Conservation (phyloP, 2,797 vertebrate species). For the Ctenopoma kingsleyae region DNA sequence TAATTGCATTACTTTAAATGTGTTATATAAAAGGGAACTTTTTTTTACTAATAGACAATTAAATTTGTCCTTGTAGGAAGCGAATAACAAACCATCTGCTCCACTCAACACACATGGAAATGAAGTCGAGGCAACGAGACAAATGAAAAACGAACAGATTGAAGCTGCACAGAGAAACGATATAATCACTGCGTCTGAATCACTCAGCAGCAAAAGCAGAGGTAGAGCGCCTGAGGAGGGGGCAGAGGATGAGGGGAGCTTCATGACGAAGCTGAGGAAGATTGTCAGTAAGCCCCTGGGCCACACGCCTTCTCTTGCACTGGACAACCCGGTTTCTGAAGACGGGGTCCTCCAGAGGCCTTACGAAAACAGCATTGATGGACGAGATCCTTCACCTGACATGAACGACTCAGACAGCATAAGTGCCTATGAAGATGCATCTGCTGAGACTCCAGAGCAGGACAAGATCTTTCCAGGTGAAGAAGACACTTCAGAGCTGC, state of each 20-base stretch:
- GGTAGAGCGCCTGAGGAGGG: background rate
- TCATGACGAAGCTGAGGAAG: slow-evolving; percentile 42
- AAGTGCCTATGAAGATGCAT: slow-evolving; percentile 80
- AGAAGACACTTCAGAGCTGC: slow-evolving; percentile 53
- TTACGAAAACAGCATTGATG: slow-evolving; percentile 9
- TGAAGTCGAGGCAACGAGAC: slow-evolving; percentile 2
- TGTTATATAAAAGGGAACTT: background rate
- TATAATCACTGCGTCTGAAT: slow-evolving; percentile 8
- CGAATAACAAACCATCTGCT: slow-evolving; percentile 28
- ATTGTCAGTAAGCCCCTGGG: slow-evolving; percentile 49
- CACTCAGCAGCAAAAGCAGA: slow-evolving; percentile 17
- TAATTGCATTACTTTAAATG: no score
- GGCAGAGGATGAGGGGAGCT: slow-evolving; percentile 6
- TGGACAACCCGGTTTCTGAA: slow-evolving; percentile 19
- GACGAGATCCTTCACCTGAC: slow-evolving; percentile 56
- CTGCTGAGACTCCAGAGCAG: slow-evolving; percentile 71
- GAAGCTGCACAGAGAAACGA: slow-evolving; percentile 13
- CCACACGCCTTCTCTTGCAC: slow-evolving; percentile 62
- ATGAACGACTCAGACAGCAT: slow-evolving; percentile 74
- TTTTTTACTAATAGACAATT: background rate
- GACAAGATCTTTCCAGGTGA: slow-evolving; percentile 58
- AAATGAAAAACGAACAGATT: slow-evolving; percentile 19
- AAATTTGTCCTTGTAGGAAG: slow-evolving; percentile 70
- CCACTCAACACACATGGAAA: slow-evolving; percentile 7
- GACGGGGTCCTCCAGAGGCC: slow-evolving; percentile 70